phyloP scores from a whole-genome alignment of 2,797 vertebrate genomes.

The Simalia tracyae region DNA sequence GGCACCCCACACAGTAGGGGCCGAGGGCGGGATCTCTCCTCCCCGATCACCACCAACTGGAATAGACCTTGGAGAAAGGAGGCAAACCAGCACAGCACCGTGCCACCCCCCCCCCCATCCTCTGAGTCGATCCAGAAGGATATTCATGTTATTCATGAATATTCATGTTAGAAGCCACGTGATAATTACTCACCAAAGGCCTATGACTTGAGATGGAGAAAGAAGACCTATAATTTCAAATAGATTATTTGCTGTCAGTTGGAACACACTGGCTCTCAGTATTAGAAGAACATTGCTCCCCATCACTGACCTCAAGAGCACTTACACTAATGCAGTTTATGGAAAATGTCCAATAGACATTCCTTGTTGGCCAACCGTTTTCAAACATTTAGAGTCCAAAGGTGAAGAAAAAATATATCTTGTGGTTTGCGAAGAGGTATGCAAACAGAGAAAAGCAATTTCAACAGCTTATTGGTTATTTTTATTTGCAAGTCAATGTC shows the following conservation, averaged over 20 bases:
- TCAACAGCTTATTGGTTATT: background rate
- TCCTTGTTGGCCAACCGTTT: background rate
- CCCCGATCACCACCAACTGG: too few relatives aligned
- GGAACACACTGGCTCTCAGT: constrained; percentile 10
- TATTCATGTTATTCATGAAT: background rate
- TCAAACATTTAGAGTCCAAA: background rate
- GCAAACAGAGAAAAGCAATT: background rate
- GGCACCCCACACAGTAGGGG: too few relatives aligned
- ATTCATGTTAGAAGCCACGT: background rate
- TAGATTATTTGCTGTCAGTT: constrained; percentile 20
- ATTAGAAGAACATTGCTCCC: constrained; percentile 29
- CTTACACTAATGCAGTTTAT: constrained; percentile 58
- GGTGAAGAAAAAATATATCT: background rate
- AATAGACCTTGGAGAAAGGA: too few relatives aligned
- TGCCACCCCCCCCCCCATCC: too few relatives aligned
- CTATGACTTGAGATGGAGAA: constrained; percentile 35
- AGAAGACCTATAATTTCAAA: constrained; percentile 43
- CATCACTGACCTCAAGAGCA: constrained; percentile 25
- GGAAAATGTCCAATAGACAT: constrained; percentile 42
- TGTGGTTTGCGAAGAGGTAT: constrained; percentile 3
- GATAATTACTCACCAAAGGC: constrained; percentile 25
- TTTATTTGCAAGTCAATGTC: background rate
- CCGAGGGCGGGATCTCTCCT: too few relatives aligned
- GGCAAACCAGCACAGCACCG: too few relatives aligned
- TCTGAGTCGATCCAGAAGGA: too few relatives aligned